Percentiles rank a stretch among this genome's conserved stretches.
These are phyloP conservation scores for Macroramphosus scolopax DNA, from an alignment of 2,797 vertebrate species.

Conservation along the genomic window DNA sequence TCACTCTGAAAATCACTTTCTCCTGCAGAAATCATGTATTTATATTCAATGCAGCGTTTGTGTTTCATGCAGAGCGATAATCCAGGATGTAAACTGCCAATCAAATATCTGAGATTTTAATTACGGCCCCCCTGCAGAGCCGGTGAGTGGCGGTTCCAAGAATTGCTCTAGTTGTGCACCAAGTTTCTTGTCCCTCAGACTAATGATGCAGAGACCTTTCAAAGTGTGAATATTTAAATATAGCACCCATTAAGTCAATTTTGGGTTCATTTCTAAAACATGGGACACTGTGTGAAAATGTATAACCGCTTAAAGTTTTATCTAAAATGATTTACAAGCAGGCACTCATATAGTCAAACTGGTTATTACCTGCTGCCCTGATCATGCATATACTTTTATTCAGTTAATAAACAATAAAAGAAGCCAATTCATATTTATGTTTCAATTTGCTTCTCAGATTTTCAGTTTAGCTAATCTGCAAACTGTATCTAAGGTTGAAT, in stretches of 20 bases:
- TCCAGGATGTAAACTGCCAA: too few species aligned
- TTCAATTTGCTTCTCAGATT: too few species aligned
- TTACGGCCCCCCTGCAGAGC: slow-evolving; percentile 19
- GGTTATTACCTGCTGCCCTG: neutral
- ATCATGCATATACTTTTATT: neutral
- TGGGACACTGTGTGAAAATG: slow-evolving; percentile 9
- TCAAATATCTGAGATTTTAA: too few species aligned
- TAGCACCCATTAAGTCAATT: slow-evolving; percentile 18
- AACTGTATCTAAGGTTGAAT: too few species aligned
- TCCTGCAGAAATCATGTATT: too few species aligned
- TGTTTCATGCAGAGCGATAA: too few species aligned
- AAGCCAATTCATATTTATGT: too few species aligned
- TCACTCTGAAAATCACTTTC: too few species aligned
- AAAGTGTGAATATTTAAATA: slow-evolving; percentile 26
- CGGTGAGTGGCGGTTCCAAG: slow-evolving; percentile 9
- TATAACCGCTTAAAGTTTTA: slow-evolving; percentile 7
- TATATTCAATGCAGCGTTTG: too few species aligned
- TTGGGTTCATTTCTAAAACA: slow-evolving; percentile 12
- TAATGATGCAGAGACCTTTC: slow-evolving; percentile 41
- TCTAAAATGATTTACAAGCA: slow-evolving; percentile 4
- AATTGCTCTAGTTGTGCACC: slow-evolving; percentile 23
- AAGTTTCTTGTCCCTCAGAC: slow-evolving; percentile 34
- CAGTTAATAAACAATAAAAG: too few species aligned
- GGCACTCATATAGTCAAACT: neutral
- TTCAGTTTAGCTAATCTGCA: too few species aligned